Base-by-base conservation (phyloP, 64 coral and sea anemone genomes). In the Montipora foliosa region DNA sequence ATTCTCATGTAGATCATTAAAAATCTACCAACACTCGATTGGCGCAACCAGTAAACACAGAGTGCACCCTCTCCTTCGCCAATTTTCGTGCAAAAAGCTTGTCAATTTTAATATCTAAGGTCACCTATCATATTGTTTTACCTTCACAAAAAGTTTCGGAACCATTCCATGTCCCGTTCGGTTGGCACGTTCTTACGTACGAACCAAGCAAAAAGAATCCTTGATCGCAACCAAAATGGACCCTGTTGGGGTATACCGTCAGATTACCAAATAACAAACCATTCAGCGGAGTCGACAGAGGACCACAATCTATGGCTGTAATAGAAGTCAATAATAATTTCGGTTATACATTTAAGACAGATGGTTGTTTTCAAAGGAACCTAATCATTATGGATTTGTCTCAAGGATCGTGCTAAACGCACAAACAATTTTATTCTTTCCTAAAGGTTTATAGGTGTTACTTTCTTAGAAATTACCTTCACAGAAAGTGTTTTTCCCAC, bases 271-370 rank as follows among this genome's bases (percentile, higher is more conserved):
- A 59, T 37, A 47, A 58, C 46, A 8, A 75, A 19, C 95, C 95
- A 60, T 96, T 90, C 6, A 17, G 58, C 16, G 91, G 95, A 52
- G 17, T 9, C 2, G n/a, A 44, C 37, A 96, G 14, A 17, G 55
- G 50, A 24, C 91, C 95, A 64, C 95, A 96, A 17, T 96, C 81
- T 8, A 96, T 80, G 44, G 88, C 91, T 96, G 53, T 57, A 57
- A 57, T 3, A 6, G 11, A 57, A 11, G n/a, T n/a, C 0, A 57
- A 57, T 4, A 57, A 11, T 11, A 57, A 57, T 57, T 57, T 57
- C 11, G 53, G 53, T 37, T 37, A 37, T 37, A 37, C 37, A 37
- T 37, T 57, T 57, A 57, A 57, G 53, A 57, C 6, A 68, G 16
- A 16, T 37, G 2, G 37, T 1, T 37, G 37, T 37, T 37, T 37